Evolutionary conservation across 2,797 vertebrate genomes (phyloP), one percentile per base, ranked within the genome.

Genomic region (Ibycter americanus): DNA sequence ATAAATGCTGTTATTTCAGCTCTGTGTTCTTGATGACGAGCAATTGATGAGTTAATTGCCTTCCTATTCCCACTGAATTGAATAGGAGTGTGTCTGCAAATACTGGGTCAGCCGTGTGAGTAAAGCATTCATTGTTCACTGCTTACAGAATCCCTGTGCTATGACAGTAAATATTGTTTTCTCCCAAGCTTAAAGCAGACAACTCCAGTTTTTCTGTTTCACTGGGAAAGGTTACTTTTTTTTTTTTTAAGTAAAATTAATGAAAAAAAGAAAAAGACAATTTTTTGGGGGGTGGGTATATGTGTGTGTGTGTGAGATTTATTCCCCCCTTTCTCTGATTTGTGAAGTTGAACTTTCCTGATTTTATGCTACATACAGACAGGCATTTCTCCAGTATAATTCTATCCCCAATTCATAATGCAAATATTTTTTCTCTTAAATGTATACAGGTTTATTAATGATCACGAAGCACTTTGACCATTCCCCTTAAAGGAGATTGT

Each of bases 1-100:
- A 23, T 54, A 74, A 85, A 34, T 51, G 25, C 4, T 83, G 25
- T 18, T 76, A 42, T 87, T 81, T 89, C 54, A 71, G 22, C 44
- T 80, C 42, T 25, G 14, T 70, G 15, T 32, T 83, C 56, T 51
- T 63, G 46, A 11, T 80, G 63, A 61, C 0, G 14, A 85, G 40
- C 36, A 87, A 56, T 7, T 89, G 87, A 85, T 80, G 82, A 40
- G 77, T 59, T 91, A 87, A 91, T 96, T 95, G 66, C 51, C 32
- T 91, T 83, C 68, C 56, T 56, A 10, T 62, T 89, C 38, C 88
- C 67, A 23, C 46, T 61, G 81, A 91, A 94, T 21, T 73, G 89
- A 78, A 84, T 10, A 74, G 12, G 25, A 95, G 16, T 22, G 38
- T 0, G 8, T 34, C 90, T 87, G 78, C 54, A 95, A 81, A 81